These are phyloP conservation scores for Plodia interpunctella DNA, from an alignment of 1,140 invertebrate genomes.

Conservation along the genomic window DNA sequence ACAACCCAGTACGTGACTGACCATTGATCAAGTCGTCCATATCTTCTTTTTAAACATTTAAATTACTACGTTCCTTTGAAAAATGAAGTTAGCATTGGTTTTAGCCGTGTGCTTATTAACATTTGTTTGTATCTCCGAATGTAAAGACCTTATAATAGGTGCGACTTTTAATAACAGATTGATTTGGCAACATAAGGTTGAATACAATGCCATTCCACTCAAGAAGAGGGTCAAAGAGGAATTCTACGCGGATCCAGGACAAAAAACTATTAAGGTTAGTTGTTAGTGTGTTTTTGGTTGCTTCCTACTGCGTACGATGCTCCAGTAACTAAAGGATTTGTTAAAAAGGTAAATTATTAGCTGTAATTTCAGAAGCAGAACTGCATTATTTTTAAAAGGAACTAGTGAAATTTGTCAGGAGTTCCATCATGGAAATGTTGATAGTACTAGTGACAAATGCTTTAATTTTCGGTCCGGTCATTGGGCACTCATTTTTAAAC, in stretches of 20 bases:
- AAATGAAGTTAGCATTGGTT: slow-evolving; percentile 47
- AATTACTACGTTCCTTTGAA: slow-evolving; percentile 6
- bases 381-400: too few species aligned
- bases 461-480: too few species aligned
- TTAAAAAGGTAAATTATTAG: too few species aligned
- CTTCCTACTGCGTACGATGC: too few species aligned
- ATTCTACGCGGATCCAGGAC: slow-evolving; percentile 62
- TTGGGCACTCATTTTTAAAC: too few species aligned
- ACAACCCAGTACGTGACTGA: background rate
- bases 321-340: too few species aligned
- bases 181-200: slow-evolving; percentile 58
- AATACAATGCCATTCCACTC: slow-evolving; percentile 60
- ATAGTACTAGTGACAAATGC: too few species aligned
- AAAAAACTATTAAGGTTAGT: slow-evolving; percentile 65
- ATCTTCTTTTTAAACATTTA: background rate
- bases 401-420: too few species aligned
- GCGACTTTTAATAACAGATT: slow-evolving; percentile 61
- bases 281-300: slow-evolving; percentile 33
- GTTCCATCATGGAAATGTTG: too few species aligned
- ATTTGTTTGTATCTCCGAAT: slow-evolving; percentile 39
- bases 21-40: background rate
- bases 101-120: slow-evolving; percentile 41
- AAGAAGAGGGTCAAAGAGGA: slow-evolving; percentile 69
- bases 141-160: slow-evolving; percentile 64
- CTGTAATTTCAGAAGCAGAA: too few species aligned